These are phyloP conservation scores for Lepus americanus DNA, from an alignment of 2,113 vertebrate species.

Conservation along the genomic window DNA sequence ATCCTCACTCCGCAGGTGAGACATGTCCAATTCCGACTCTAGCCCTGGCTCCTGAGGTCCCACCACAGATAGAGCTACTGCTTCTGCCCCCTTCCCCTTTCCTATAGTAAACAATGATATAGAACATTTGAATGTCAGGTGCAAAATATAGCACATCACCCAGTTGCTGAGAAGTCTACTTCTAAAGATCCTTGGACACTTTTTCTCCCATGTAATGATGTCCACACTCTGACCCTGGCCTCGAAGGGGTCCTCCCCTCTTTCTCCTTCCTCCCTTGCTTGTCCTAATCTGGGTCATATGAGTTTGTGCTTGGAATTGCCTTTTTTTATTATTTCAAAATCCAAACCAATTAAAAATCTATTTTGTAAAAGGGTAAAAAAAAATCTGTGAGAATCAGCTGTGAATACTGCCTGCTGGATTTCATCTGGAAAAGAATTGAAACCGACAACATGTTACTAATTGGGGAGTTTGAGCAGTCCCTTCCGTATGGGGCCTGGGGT, in stretches of 20 bases:
- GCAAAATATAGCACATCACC: background rate
- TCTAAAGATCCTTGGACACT: background rate
- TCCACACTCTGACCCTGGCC: background rate
- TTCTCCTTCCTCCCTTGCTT: background rate
- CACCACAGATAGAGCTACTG: background rate
- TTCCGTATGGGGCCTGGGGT: background rate
- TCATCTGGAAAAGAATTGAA: slow-evolving; percentile 76
- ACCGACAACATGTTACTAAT: slow-evolving; percentile 73
- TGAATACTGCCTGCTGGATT: slow-evolving; percentile 61
- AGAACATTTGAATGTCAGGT: background rate
- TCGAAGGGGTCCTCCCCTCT: background rate
- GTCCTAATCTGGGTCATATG: slow-evolving; percentile 65
- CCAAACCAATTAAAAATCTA: slow-evolving; percentile 77
- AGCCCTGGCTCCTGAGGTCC: background rate
- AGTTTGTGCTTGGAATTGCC: slow-evolving; percentile 27
- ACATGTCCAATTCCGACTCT: background rate
- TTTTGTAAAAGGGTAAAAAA: slow-evolving; percentile 58
- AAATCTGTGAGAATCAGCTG: background rate
- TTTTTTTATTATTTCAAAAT: slow-evolving; percentile 46
- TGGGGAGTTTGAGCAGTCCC: slow-evolving; percentile 51
- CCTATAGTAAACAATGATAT: background rate
- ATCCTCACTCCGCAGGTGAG: background rate
- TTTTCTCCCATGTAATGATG: background rate
- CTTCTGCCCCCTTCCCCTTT: background rate
- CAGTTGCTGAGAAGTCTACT: background rate